A percentile compares a stretch with the other conserved stretches of the same genome.
phyloP scores from a whole-genome alignment of 2,797 vertebrate genomes.

The Hafferia zeledoni region DNA sequence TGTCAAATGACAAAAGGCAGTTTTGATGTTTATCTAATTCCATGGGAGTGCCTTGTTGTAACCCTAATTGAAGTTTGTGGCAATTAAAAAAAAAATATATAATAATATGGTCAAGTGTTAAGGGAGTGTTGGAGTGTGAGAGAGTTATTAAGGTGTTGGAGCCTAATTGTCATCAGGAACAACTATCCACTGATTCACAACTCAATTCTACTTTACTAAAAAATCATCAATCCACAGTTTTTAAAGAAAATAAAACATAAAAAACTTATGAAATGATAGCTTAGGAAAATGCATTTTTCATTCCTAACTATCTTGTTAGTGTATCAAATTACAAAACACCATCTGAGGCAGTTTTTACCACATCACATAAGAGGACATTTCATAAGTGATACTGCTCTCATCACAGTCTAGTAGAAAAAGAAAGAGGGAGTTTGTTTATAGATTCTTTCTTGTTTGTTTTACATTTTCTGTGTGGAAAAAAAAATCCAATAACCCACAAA shows the following conservation, averaged over 20 bases:
- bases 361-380: slow-evolving; percentile 56
- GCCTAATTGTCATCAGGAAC: background rate
- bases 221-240: background rate
- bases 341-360: slow-evolving; percentile 55
- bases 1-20: background rate
- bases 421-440: slow-evolving; percentile 60
- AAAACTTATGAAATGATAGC: slow-evolving; percentile 34
- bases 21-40: background rate
- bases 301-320: slow-evolving; percentile 65
- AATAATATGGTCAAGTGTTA: background rate
- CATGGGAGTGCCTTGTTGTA: background rate
- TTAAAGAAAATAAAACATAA: slow-evolving; percentile 33
- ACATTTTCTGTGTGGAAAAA: slow-evolving; percentile 55
- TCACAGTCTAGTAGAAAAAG: slow-evolving; percentile 40
- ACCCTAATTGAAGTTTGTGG: background rate
- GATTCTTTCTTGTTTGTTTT: slow-evolving; percentile 71
- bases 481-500: slow-evolving; percentile 63
- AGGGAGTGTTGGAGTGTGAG: background rate
- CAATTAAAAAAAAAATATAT: background rate
- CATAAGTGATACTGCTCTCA: slow-evolving; percentile 60
- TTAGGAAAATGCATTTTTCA: slow-evolving; percentile 61
- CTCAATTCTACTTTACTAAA: background rate
- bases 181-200: background rate
- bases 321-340: slow-evolving; percentile 59
- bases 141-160: background rate